Evolutionary conservation across 1,140 invertebrate species (phyloP).

Genomic region (Heliconius himera): DNA sequence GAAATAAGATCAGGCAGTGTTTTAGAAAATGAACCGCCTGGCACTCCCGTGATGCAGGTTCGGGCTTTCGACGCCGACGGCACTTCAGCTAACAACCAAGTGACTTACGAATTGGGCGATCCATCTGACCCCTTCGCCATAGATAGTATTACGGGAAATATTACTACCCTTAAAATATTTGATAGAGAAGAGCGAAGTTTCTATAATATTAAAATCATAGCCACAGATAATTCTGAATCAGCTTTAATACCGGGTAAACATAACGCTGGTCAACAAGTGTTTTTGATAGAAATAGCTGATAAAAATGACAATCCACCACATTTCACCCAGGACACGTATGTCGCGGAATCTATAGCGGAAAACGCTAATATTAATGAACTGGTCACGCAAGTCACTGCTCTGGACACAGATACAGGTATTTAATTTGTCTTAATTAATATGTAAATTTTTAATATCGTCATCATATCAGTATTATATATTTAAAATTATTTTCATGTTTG

Average conservation of each 20-base stretch:
- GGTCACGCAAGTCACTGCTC: constrained; percentile 91
- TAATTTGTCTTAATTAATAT: constrained; percentile 4
- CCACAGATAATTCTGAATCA: constrained; percentile 92
- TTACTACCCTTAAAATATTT: constrained; percentile 89
- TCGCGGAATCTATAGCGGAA: constrained; percentile 90
- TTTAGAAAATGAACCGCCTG: constrained; percentile 90
- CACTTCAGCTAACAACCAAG: constrained; percentile 90
- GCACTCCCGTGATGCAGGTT: constrained; percentile 92
- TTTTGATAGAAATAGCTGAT: constrained; percentile 94
- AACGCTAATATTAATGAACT: constrained; percentile 89
- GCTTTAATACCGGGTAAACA: constrained; percentile 86
- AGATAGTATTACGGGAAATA: constrained; percentile 90
- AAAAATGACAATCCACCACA: constrained; percentile 94
- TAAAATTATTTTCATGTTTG: background rate
- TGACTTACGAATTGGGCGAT: constrained; percentile 88
- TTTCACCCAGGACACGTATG: constrained; percentile 88
- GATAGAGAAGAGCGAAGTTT: constrained; percentile 90
- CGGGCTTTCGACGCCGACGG: constrained; percentile 93
- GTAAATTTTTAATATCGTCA: background rate
- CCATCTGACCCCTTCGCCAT: constrained; percentile 89
- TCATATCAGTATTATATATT: background rate
- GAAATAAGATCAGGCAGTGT: constrained; percentile 90
- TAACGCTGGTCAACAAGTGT: constrained; percentile 88
- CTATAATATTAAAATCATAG: constrained; percentile 92
- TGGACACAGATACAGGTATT: constrained; percentile 87